Base-by-base conservation (phyloP, 2,113 vertebrate genomes). In the Malurus alboscapulatus region DNA sequence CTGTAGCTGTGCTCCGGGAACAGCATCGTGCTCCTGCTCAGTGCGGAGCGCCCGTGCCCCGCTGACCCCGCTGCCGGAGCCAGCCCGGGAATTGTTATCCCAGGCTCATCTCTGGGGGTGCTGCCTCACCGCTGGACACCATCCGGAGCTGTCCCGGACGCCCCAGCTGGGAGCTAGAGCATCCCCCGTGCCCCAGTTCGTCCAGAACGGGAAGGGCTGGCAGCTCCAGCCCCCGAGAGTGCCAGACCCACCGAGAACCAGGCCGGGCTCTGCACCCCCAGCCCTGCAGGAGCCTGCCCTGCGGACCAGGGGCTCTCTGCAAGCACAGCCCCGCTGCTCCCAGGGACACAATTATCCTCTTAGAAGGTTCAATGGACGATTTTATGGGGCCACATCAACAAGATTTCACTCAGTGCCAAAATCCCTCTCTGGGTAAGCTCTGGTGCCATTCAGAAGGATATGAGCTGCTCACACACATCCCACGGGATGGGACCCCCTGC, bases 151-250 rank as follows among this genome's bases (percentile, higher is more conserved):
- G 12, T 12, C 6, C 53, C 15, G 61, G 34, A 12, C 2, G 1
- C 16, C 42, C 48, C 5, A 2, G 47, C 45, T 30, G 66, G 44
- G 22, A 40, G 30, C 69, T 21, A 54, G 5, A 20, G 38, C 18
- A 51, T 32, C 32, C 16, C 7, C 2, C 0, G 0, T 32, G 63
- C 29, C 36, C 55, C 44, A n/a, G 0, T 14, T 51, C 13, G 27
- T 38, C 6, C 44, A 55, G 6, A 17, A 53, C 57, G n/a, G 27
- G 13, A 62, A 9, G 38, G 42, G 4, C 55, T 34, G 72, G 17
- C 30, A 51, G 59, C 68, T 40, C 6, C 45, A 22, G n/a, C 14
- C 30, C 8, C 14, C 44, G 10, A 27, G 4, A 3, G 1, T 45
- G 30, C 54, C 55, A 20, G 1, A 18, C 21, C 48, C 14, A 2